Conservation (phyloP, 2,888 invertebrate species). For the Drosophila birchii region DNA sequence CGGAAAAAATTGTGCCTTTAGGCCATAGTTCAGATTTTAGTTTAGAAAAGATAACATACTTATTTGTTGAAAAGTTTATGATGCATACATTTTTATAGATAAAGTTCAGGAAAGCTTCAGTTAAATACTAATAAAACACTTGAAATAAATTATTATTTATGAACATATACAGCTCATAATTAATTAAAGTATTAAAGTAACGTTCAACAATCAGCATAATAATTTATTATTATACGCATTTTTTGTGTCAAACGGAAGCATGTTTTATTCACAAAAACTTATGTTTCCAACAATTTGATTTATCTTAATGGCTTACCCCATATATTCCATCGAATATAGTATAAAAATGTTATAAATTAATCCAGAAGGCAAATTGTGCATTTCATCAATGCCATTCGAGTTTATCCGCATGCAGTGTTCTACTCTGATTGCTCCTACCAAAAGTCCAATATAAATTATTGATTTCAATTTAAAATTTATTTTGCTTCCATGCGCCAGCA, state of each 20-base stretch:
- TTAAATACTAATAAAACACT: background rate
- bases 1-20: background rate
- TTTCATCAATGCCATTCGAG: conserved; percentile 35
- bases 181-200: background rate
- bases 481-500: conserved; percentile 31
- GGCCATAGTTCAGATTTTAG: background rate
- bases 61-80: background rate
- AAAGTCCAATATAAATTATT: conserved; percentile 59
- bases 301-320: background rate
- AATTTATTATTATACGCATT: background rate
- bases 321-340: background rate
- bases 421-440: conserved; percentile 34
- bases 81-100: too few species aligned
- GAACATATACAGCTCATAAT: background rate
- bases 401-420: conserved; percentile 27
- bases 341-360: conserved; percentile 48
- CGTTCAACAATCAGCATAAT: background rate
- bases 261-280: background rate
- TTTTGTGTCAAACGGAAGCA: background rate
- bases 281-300: conserved; percentile 24
- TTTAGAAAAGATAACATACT: background rate
- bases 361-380: conserved; percentile 37
- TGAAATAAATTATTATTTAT: too few species aligned
- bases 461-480: conserved; percentile 72
- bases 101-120: too few species aligned